These are phyloP conservation scores for Ochropacha duplaris DNA, from an alignment of 2,888 invertebrate species.

Conservation along the genomic window DNA sequence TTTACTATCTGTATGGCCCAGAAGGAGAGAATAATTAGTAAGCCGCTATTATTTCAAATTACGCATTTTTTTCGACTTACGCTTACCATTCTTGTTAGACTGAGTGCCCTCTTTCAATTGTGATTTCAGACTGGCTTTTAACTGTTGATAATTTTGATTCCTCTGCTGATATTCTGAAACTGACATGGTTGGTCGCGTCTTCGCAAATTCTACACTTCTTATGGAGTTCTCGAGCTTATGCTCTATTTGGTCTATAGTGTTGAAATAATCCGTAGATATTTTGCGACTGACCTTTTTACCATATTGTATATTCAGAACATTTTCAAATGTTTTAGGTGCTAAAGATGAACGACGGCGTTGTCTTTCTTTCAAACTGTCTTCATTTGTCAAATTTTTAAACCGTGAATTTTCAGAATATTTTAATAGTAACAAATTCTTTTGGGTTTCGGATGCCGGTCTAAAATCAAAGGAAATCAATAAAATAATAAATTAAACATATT, in stretches of 20 bases:
- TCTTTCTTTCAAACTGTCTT: constrained; percentile 34
- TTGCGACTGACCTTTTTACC: constrained; percentile 53
- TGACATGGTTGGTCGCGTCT: constrained; percentile 53
- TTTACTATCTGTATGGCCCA: constrained; percentile 7
- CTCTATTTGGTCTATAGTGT: constrained; percentile 55
- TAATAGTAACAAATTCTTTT: constrained; percentile 39
- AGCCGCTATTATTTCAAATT: not conserved
- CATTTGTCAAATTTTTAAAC: constrained; percentile 30
- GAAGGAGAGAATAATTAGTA: constrained; percentile 6
- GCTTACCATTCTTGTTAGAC: constrained; percentile 16
- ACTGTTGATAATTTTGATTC: constrained; percentile 42
- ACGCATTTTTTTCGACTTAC: not conserved
- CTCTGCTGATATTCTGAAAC: constrained; percentile 56
- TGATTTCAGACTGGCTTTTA: not conserved
- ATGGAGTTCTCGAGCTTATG: constrained; percentile 46
- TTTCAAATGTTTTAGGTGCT: constrained; percentile 40
- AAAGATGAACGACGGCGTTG: constrained; percentile 33
- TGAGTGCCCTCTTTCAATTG: constrained; percentile 7
- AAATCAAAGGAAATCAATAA: constrained; percentile 3
- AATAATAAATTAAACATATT: too few relatives aligned
- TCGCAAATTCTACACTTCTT: constrained; percentile 58
- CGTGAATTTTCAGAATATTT: constrained; percentile 36
- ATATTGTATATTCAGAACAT: constrained; percentile 56
- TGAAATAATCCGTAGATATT: constrained; percentile 68
- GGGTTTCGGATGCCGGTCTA: constrained; percentile 40